Evolutionary conservation across 92 coral and sea anemone species (phyloP), one percentile per base, ranked within the genome.

Genomic region (Diadumene lineata): DNA sequence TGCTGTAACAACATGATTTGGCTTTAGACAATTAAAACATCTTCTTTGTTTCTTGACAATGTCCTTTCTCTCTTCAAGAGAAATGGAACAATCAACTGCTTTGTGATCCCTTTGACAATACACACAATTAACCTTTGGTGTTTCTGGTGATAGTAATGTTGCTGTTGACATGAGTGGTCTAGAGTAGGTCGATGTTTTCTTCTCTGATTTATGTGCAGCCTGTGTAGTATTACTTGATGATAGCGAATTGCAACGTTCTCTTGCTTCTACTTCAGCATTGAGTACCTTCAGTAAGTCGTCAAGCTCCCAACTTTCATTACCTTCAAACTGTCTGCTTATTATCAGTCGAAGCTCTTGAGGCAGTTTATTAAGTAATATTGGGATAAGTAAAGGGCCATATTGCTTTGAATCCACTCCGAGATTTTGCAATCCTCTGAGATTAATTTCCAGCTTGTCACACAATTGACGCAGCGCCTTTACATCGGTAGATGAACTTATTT

Each of bases 241-340:
- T 60, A 72, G 23, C 23, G 25, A 72, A 22, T 72, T 26, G 24
- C 79, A 73, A 25, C 69, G 57, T 60, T 73, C 79, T 43, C 69
- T 9, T 0, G 79, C 70, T 57, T 73, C 79, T 28, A 74, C 34
- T 60, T 74, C 58, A 1, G 68, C 28, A 43, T 74, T 74, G 30
- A 74, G 60, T 57, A 61, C 79, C 32, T 57, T 61, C 32, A 60
- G 19, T 11, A 61, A 21, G 19, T 74, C 79, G 25, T 61, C 69
- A 19, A 74, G 31, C 3, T 28, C 44, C 70, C 79, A 74, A 4
- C 31, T 33, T n/a, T 33, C 32, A 21, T 46, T 28, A 11, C 17
- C 30, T 62, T 61, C 53, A 74, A 74, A 74, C 53, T 74, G 22
- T 48, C 79, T 57, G 56, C 79, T 74, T 0, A 74, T 57, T 31